These are phyloP conservation scores for Allolobophora icterica DNA, from an alignment of 2,888 invertebrate species.

Conservation along the genomic window DNA sequence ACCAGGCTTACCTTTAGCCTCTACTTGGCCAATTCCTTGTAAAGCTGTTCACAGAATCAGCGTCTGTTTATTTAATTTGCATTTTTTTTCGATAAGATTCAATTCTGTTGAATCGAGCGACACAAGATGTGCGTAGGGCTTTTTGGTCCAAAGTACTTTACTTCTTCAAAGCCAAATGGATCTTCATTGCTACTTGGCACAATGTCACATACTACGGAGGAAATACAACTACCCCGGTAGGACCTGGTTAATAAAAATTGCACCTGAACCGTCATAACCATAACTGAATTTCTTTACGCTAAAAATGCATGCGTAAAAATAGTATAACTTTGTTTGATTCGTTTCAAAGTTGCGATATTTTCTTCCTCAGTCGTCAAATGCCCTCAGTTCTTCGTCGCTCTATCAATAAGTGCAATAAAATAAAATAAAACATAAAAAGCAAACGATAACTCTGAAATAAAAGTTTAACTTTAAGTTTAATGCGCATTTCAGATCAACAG, in stretches of 20 bases:
- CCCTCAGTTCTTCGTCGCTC: no score
- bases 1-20: no score
- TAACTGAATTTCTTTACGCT: no score
- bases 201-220: slow-evolving; percentile 21
- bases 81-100: background rate
- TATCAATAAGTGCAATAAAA: no score
- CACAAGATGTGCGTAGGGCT: background rate
- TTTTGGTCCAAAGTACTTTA: background rate
- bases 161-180: slow-evolving; percentile 25
- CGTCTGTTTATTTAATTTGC: background rate
- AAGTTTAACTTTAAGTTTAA: background rate
- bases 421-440: background rate
- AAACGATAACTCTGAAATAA: background rate
- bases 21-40: no score
- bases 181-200: slow-evolving; percentile 23
- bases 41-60: no score
- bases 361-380: no score
- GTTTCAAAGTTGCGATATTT: no score
- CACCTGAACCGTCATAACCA: no score
- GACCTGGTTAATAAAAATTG: background rate
- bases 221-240: background rate
- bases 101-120: slow-evolving; percentile 20
- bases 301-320: no score
- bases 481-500: background rate
- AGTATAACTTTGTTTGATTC: no score